Evolutionary conservation across 1,140 invertebrate genomes (phyloP).

Genomic region (Sycophila sp.): DNA sequence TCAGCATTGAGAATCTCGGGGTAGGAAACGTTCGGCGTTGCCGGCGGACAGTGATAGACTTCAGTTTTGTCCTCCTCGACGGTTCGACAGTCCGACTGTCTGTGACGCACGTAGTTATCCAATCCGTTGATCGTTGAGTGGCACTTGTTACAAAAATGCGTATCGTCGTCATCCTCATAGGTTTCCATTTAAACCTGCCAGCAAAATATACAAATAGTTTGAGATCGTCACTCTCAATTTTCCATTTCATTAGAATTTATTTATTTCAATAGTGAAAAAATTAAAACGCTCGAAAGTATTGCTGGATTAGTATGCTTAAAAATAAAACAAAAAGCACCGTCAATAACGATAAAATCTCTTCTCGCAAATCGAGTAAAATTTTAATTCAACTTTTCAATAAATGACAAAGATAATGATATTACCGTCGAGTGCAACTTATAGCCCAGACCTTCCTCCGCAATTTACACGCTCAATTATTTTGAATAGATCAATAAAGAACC

Average conservation of each 20-base stretch:
- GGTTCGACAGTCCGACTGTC: slow-evolving; percentile 73
- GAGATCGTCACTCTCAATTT: too few species aligned
- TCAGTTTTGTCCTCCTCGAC: slow-evolving; percentile 54
- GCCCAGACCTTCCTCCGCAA: neutral
- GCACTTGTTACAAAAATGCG: slow-evolving; percentile 87
- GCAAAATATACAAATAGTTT: too few species aligned
- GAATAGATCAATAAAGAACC: neutral
- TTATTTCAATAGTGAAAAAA: neutral
- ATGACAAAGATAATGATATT: too few species aligned
- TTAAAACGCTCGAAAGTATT: too few species aligned
- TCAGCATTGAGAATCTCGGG: slow-evolving; percentile 76
- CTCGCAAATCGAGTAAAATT: too few species aligned
- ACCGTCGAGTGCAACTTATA: too few species aligned
- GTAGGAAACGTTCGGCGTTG: slow-evolving; percentile 58
- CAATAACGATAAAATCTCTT: too few species aligned
- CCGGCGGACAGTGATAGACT: slow-evolving; percentile 33
- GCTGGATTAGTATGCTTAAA: too few species aligned
- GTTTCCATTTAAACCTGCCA: slow-evolving; percentile 59
- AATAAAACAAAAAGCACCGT: neutral
- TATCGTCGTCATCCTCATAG: slow-evolving; percentile 75
- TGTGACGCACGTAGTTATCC: slow-evolving; percentile 83
- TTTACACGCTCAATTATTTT: neutral
- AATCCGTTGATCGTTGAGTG: slow-evolving; percentile 81
- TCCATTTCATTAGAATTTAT: too few species aligned
- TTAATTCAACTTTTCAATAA: too few species aligned